Conservation (phyloP, 2,888 invertebrate genomes). For the Drosophila pseudotakahashii region DNA sequence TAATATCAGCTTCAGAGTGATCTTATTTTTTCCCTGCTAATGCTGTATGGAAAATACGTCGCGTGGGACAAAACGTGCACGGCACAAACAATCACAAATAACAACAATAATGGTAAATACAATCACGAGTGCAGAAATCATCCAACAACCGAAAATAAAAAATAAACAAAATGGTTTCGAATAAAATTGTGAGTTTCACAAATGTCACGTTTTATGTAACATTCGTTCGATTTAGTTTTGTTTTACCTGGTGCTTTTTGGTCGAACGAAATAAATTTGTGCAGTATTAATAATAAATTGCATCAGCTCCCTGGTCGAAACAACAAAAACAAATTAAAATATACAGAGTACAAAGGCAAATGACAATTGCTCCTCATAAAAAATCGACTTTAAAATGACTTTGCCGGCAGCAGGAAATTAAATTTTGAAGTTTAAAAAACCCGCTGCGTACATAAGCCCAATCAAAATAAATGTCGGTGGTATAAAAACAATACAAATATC, state of each 20-base stretch:
- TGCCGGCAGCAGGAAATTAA: conserved; percentile 56
- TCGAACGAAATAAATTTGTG: conserved; percentile 31
- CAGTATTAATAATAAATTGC: conserved; percentile 46
- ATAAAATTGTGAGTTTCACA: conserved; percentile 48
- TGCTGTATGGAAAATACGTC: conserved; percentile 9
- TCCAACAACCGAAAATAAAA: conserved; percentile 15
- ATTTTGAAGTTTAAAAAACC: conserved; percentile 44
- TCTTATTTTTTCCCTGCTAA: neutral
- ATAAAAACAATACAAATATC: conserved; percentile 43
- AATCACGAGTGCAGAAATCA: conserved; percentile 20
- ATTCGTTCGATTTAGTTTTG: conserved; percentile 29
- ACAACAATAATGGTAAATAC: conserved; percentile 10
- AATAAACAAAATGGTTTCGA: conserved; percentile 28
- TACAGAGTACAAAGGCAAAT: conserved; percentile 33
- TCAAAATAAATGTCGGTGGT: conserved; percentile 59
- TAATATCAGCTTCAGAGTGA: neutral
- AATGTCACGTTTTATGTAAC: conserved; percentile 72
- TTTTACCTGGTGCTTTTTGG: conserved; percentile 5
- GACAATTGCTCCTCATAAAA: conserved; percentile 43
- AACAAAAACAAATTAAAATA: conserved; percentile 31
- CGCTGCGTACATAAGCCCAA: conserved; percentile 34
- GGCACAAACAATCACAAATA: conserved; percentile 23
- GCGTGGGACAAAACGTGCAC: conserved; percentile 31
- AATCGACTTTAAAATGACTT: conserved; percentile 47
- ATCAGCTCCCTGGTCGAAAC: neutral